Evolutionary conservation across 2,113 vertebrate genomes (phyloP), one percentile per base, ranked within the genome.

Genomic region (Pyxicephalus adspersus): DNA sequence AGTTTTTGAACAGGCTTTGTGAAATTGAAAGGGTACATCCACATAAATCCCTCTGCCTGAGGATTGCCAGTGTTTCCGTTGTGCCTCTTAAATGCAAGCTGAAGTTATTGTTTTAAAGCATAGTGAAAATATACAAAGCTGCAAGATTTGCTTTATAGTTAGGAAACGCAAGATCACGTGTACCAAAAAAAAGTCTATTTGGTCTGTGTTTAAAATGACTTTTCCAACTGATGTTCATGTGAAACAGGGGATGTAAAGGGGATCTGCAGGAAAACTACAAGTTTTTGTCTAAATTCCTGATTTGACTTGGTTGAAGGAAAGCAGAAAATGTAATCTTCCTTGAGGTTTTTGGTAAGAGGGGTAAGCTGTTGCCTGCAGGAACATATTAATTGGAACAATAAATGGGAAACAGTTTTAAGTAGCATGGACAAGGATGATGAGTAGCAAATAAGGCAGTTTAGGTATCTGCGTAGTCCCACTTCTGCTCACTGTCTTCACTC

Each of bases 71-170:
- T 61, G 54, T 61, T 68, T 45, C 64, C 55, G 29, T 34, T 20
- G 57, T 70, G 22, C 25, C 57, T 74, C 55, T 45, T 54, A 57
- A 57, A 79, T 4, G n/a, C 65, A 26, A n/a, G 25, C 77, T 71
- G 23, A 29, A 80, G 61, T 80, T 66, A 58, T 70, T 80, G 66
- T 64, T 81, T 64, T 55, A 64, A 54, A 63, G 52, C n/a, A 64
- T 60, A 58, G 58, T 52, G 38, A 71, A 80, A 71, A 80, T 71
- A 71, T 70, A 79, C 64, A 71, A 67, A 80, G 34, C 51, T 50
- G 25, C 11, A 54, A 54, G 15, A 23, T 64, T 65, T 25, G 34
- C 22, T 65, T 45, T 65, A 52, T 76, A 51, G 22, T 64, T 58
- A 50, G 34, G 61, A 45, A 81, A 74, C 23, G 38, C 51, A 23